A percentile compares a stretch with the other conserved stretches of the same genome.
Conservation (phyloP, 2,888 invertebrate genomes). For the Melipona beecheii region DNA sequence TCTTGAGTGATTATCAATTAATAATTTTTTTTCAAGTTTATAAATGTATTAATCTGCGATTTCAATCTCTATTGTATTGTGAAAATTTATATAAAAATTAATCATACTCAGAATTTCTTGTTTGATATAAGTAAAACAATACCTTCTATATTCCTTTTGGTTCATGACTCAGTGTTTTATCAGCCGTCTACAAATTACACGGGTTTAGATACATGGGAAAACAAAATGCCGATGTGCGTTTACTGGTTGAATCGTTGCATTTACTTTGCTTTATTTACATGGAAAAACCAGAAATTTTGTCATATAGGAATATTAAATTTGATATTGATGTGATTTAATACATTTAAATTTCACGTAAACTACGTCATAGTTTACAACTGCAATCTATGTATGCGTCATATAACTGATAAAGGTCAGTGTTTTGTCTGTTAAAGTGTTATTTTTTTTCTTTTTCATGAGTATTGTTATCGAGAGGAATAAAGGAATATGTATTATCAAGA, state of each 20-base stretch:
- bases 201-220: constrained; percentile 56
- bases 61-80: not conserved
- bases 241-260: constrained; percentile 10
- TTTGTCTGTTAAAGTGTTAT: constrained; percentile 29
- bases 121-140: not conserved
- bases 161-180: constrained; percentile 45
- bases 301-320: constrained; percentile 24
- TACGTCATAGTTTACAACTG: constrained; percentile 22
- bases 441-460: constrained; percentile 45
- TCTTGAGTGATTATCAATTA: not conserved
- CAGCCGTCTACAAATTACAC: constrained; percentile 42
- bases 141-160: constrained; percentile 38
- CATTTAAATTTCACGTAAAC: constrained; percentile 16
- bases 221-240: constrained; percentile 62
- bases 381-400: constrained; percentile 36
- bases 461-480: constrained; percentile 34
- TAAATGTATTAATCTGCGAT: not conserved
- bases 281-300: constrained; percentile 27
- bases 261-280: constrained; percentile 19
- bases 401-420: constrained; percentile 35
- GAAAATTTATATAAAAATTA: not conserved
- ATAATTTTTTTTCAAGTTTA: not conserved
- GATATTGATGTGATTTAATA: constrained; percentile 32
- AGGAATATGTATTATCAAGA: constrained; percentile 20
- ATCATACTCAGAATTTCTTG: not conserved